phyloP scores from a whole-genome alignment of 2,113 vertebrate species.

The Trematocara nigrifrons region DNA sequence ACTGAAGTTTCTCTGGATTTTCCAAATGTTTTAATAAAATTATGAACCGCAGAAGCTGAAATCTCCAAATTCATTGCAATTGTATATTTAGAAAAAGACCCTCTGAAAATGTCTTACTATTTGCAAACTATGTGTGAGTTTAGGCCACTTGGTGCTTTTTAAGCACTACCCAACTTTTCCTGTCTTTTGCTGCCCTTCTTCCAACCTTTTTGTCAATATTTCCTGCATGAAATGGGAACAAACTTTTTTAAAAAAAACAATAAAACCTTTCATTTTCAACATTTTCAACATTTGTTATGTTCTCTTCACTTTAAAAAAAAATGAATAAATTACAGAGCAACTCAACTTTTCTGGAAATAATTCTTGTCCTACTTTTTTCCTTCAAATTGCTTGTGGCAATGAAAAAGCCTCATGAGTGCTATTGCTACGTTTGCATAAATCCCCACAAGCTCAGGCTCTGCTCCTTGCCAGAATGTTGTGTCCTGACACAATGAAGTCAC shows the following conservation, averaged over 20 bases:
- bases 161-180: background rate
- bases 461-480: background rate
- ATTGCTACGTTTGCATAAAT: constrained; percentile 20
- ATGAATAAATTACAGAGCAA: background rate
- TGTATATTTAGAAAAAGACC: background rate
- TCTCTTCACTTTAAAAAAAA: accelerated
- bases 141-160: background rate
- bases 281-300: background rate
- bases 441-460: constrained; percentile 10
- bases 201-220: background rate
- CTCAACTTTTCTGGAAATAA: background rate
- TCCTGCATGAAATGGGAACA: background rate
- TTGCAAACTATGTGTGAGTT: background rate
- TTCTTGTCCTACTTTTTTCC: constrained; percentile 4
- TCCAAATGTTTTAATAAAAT: background rate
- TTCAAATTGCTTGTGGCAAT: background rate
- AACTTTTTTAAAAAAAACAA: background rate
- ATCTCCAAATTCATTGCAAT: background rate
- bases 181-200: background rate
- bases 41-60: background rate
- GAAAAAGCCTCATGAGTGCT: background rate
- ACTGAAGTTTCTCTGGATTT: background rate
- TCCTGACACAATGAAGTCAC: constrained; percentile 20
- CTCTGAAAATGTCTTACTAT: background rate
- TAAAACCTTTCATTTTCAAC: background rate